phyloP scores from a whole-genome alignment of 2,113 vertebrate species.

The Aspidoscelis tigris region DNA sequence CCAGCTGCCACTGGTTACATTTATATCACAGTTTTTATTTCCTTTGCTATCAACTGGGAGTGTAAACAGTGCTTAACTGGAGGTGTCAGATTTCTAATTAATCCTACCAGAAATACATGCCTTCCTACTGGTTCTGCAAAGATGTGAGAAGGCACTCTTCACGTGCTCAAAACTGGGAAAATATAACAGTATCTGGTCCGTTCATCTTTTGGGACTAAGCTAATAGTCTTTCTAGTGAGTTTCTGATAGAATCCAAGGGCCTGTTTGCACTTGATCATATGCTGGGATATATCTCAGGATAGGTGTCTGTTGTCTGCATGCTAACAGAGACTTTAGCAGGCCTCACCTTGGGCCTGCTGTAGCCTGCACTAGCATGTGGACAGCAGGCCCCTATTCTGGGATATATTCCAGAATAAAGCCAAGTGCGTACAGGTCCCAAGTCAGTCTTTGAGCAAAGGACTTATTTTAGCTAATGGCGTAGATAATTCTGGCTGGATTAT shows the following conservation, averaged over 20 bases:
- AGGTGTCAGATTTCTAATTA: not conserved
- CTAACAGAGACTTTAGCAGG: no score
- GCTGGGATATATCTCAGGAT: no score
- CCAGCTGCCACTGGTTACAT: no score
- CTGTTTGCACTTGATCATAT: no score
- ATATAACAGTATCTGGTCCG: slow-evolving; percentile 10
- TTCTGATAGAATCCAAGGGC: slow-evolving; percentile 3
- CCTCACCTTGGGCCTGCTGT: no score
- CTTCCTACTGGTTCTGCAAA: not conserved
- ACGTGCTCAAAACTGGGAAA: slow-evolving; percentile 36
- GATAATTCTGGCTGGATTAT: not conserved
- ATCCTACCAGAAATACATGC: not conserved
- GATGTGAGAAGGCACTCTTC: slow-evolving; percentile 26
- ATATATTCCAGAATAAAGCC: no score
- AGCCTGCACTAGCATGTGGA: no score
- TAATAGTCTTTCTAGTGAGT: slow-evolving; percentile 6
- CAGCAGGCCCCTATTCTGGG: no score
- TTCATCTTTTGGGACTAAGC: not conserved
- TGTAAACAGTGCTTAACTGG: slow-evolving; percentile 12
- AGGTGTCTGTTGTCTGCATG: no score
- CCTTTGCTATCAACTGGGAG: not conserved
- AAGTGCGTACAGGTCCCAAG: not conserved
- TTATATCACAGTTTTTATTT: slow-evolving; percentile 12
- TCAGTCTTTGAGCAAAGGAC: slow-evolving; percentile 6
- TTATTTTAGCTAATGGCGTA: slow-evolving; percentile 9